A percentile compares a stretch with the other conserved stretches of the same genome.
These are phyloP conservation scores for Enteromius thamalakanensis DNA, from an alignment of 2,797 vertebrate species.

Conservation along the genomic window DNA sequence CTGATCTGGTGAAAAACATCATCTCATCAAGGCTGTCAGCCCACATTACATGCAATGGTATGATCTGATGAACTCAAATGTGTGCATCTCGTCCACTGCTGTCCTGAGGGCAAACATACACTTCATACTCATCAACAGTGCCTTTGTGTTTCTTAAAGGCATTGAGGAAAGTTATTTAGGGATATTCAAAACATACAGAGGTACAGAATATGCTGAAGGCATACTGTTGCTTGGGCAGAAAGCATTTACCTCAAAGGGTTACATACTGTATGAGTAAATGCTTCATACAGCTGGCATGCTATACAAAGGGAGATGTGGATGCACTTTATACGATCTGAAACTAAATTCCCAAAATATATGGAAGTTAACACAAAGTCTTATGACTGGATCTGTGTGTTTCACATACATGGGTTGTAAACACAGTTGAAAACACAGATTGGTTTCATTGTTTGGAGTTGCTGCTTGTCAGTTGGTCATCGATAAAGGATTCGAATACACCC, in stretches of 20 bases:
- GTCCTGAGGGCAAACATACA: conserved; percentile 54
- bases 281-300: neutral
- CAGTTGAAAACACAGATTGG: neutral
- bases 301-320: neutral
- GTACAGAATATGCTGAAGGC: neutral
- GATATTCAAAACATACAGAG: conserved; percentile 3
- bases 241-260: neutral
- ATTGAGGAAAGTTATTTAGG: neutral
- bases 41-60: conserved; percentile 53
- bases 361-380: neutral
- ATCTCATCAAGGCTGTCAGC: conserved; percentile 59
- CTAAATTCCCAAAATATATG: neutral
- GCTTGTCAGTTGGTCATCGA: neutral
- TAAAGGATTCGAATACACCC: neutral
- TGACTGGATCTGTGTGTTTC: neutral
- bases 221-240: neutral
- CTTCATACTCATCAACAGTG: conserved; percentile 31
- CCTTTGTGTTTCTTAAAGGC: conserved; percentile 21
- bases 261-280: neutral
- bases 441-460: neutral
- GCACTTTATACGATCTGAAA: neutral
- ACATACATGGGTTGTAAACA: neutral
- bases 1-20: conserved; percentile 56
- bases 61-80: conserved; percentile 64
- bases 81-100: conserved; percentile 53